Conservation (phyloP, 2,888 invertebrate genomes). For the Sesia bembeciformis region DNA sequence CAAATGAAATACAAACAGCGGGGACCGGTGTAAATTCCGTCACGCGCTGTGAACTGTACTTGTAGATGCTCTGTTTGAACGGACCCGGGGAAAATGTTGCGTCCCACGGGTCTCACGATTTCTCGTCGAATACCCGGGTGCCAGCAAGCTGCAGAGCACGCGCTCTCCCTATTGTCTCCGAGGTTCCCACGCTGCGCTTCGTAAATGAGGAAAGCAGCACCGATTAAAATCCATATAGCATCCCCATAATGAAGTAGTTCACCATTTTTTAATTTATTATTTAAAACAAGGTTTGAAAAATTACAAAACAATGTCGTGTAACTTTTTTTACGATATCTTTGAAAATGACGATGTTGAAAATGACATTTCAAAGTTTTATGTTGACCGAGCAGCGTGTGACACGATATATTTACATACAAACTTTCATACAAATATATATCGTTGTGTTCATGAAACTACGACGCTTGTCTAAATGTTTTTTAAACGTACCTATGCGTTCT, state of each 20-base stretch:
- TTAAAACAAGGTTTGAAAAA: not conserved
- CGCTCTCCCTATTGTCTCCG: conserved; percentile 47
- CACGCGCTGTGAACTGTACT: conserved; percentile 14
- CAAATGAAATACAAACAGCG: conserved; percentile 13
- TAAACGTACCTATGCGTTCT: too few species aligned
- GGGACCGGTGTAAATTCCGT: conserved; percentile 14
- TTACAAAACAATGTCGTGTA: too few species aligned
- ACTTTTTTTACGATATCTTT: too few species aligned
- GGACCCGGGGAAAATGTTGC: conserved; percentile 10
- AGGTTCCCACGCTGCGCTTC: conserved; percentile 36
- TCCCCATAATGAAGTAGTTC: conserved; percentile 15
- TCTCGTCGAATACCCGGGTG: conserved; percentile 27
- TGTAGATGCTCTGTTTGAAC: conserved; percentile 20
- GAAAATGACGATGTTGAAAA: too few species aligned
- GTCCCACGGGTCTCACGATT: conserved; percentile 47
- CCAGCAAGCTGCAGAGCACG: conserved; percentile 19
- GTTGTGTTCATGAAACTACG: too few species aligned
- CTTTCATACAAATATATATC: too few species aligned
- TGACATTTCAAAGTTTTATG: too few species aligned
- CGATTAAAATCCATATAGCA: conserved; percentile 28
- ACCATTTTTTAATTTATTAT: conserved; percentile 7
- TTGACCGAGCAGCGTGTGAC: too few species aligned
- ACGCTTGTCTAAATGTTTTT: too few species aligned
- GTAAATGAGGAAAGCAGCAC: conserved; percentile 26
- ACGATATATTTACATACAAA: too few species aligned